A percentile compares a stretch with the other conserved stretches of the same genome.
These are phyloP conservation scores for Acleris literana DNA, from an alignment of 2,888 invertebrate species.

Conservation along the genomic window DNA sequence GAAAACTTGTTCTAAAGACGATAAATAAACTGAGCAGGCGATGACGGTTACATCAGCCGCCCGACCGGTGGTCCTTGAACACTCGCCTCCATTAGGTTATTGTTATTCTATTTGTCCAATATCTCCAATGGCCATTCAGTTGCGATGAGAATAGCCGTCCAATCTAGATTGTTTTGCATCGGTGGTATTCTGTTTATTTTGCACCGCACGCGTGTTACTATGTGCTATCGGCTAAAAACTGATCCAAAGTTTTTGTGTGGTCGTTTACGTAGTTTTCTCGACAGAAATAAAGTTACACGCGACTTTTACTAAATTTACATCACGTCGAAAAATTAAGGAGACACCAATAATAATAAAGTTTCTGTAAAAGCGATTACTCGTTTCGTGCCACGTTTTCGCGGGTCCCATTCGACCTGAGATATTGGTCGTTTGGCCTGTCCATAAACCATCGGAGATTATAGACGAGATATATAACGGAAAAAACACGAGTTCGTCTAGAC, in stretches of 20 bases:
- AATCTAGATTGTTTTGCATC: conserved; percentile 29
- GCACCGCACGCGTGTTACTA: background rate
- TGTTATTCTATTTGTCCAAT: conserved; percentile 36
- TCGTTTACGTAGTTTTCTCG: conserved; percentile 4
- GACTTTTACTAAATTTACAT: too few relatives aligned
- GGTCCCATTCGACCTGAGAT: conserved; percentile 22
- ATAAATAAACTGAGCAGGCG: conserved; percentile 27
- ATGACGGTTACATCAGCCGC: conserved; percentile 31
- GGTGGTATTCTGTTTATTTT: conserved; percentile 15
- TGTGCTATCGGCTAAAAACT: conserved; percentile 1
- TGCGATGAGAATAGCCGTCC: conserved; percentile 6
- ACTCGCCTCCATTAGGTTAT: conserved; percentile 25
- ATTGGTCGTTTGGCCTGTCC: conserved; percentile 21
- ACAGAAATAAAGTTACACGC: background rate
- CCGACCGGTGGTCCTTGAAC: conserved; percentile 34
- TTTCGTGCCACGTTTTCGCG: conserved; percentile 15
- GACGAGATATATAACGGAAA: conserved; percentile 19
- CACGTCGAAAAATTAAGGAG: background rate
- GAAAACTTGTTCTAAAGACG: conserved; percentile 29
- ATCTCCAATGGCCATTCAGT: conserved; percentile 17
- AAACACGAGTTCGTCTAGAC: conserved; percentile 30
- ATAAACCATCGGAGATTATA: conserved; percentile 26
- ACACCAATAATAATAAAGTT: conserved; percentile 30
- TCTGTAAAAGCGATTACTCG: conserved; percentile 19
- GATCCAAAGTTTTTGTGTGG: too few relatives aligned